Evolutionary conservation across 1,140 invertebrate species (phyloP), one percentile per base, ranked within the genome.

Genomic region (Telenomus remus): DNA sequence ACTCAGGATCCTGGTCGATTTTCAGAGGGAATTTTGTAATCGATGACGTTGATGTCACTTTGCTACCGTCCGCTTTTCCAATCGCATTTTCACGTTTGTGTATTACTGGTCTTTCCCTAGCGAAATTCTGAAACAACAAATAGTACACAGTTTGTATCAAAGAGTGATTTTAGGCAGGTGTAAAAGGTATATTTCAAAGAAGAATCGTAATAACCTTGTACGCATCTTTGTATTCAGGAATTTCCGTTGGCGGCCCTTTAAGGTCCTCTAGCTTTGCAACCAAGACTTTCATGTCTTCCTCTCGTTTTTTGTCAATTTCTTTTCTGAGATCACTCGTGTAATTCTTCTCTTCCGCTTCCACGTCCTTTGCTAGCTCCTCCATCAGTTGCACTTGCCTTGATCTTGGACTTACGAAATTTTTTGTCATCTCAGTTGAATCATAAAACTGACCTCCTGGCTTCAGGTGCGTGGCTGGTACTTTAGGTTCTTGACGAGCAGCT

Each of bases 1-100:
- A 89, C 54, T 88, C 87, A 1, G 86, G 86, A 46, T 87, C 87
- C 27, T 84, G 85, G 19, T 88, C 86, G 33, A 88, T 86, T 75
- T 86, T 88, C 4, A 76, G 79, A 1, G 74, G 56, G 57, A 87
- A 87, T 43, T 77, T 82, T 0, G 15, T 53, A 42, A 72, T 68
- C 34, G 60, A 68, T 1, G 81, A 75, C 1, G 78, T 81, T 3
- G 78, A 70, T 34, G 76, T 51, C 0, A 87, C 43, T 27, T 88
- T 88, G 0, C 85, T 80, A 1, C 87, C 86, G 34, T 88, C 87
- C 0, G 86, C 82, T 63, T 82, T 80, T 19, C 87, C 86, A 27
- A 88, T 86, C 39, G 85, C 81, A 11, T 84, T 80, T 5, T 86
- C 85, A 3, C 85, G 82, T 44, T 81, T 86, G 13, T 80, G 42